Evolutionary conservation across 2,888 invertebrate genomes (phyloP).

Genomic region (Andrena marginata): DNA sequence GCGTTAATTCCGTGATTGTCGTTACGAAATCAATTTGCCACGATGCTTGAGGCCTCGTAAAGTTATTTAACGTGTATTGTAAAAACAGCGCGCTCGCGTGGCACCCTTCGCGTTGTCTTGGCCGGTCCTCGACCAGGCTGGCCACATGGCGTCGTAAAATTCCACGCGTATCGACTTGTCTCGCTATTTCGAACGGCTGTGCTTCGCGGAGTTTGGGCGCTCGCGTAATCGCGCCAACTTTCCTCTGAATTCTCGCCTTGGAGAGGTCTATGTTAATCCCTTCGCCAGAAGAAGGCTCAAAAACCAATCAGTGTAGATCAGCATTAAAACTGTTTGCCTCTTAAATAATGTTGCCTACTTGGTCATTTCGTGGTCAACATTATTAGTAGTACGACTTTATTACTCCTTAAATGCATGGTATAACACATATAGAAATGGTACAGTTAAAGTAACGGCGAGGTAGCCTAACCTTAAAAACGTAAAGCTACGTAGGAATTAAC

Average conservation of each 20-base stretch:
- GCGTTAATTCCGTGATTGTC: conserved; percentile 77
- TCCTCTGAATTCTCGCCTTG: background rate
- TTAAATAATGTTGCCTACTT: too few relatives aligned
- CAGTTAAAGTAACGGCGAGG: too few relatives aligned
- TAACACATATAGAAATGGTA: too few relatives aligned
- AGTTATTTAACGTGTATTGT: conserved; percentile 78
- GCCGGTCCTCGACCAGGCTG: background rate
- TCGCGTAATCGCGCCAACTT: too few relatives aligned
- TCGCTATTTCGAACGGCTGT: conserved; percentile 21
- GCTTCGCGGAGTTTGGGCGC: conserved; percentile 16
- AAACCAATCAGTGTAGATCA: too few relatives aligned
- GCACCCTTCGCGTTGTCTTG: conserved; percentile 28
- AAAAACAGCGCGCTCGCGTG: conserved; percentile 73
- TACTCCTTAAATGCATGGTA: too few relatives aligned
- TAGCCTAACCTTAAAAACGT: too few relatives aligned
- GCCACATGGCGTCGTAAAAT: conserved; percentile 32
- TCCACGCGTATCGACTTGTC: conserved; percentile 25
- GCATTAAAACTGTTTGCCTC: too few relatives aligned
- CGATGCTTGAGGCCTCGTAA: conserved; percentile 76
- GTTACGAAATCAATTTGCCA: conserved; percentile 78
- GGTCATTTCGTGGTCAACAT: too few relatives aligned
- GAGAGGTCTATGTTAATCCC: background rate
- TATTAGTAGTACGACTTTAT: too few relatives aligned
- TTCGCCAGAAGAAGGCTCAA: background rate
- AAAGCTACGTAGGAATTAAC: too few relatives aligned